A percentile compares a stretch with the other conserved stretches of the same genome.
Conservation (phyloP, 2,888 invertebrate genomes). For the Cephus rjabovi region DNA sequence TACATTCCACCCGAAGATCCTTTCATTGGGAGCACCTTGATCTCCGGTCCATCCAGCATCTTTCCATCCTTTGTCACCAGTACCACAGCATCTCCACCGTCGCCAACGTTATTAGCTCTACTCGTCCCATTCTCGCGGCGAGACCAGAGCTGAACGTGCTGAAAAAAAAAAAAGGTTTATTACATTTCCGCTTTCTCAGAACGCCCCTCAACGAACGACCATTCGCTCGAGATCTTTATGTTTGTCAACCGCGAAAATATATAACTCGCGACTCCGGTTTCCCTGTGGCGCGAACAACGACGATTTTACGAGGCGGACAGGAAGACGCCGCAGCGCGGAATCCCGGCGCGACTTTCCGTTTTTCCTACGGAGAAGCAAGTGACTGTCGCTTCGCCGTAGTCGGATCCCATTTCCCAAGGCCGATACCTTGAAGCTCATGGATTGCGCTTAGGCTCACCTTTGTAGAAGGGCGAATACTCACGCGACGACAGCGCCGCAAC, state of each 20-base stretch:
- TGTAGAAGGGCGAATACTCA: neutral
- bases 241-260: slow-evolving; percentile 9
- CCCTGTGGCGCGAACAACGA: neutral
- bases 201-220: slow-evolving; percentile 5
- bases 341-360: neutral
- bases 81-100: slow-evolving; percentile 20
- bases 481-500: slow-evolving; percentile 19
- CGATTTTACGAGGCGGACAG: slow-evolving; percentile 4
- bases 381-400: neutral
- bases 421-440: neutral
- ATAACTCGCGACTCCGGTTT: neutral
- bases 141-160: slow-evolving; percentile 3
- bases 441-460: neutral
- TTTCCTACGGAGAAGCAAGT: neutral
- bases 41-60: neutral
- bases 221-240: slow-evolving; percentile 6
- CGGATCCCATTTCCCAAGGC: neutral
- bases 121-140: slow-evolving; percentile 1
- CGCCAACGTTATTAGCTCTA: slow-evolving; percentile 11
- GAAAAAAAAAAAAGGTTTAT: slow-evolving; percentile 2
- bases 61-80: slow-evolving; percentile 11
- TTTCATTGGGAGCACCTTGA: slow-evolving; percentile 25
- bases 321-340: neutral
- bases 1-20: slow-evolving; percentile 37
- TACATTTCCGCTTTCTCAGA: slow-evolving; percentile 9